Evolutionary conservation across 2,888 invertebrate species (phyloP), one percentile per base, ranked within the genome.

Genomic region (Epiperipatus broadwayi): DNA sequence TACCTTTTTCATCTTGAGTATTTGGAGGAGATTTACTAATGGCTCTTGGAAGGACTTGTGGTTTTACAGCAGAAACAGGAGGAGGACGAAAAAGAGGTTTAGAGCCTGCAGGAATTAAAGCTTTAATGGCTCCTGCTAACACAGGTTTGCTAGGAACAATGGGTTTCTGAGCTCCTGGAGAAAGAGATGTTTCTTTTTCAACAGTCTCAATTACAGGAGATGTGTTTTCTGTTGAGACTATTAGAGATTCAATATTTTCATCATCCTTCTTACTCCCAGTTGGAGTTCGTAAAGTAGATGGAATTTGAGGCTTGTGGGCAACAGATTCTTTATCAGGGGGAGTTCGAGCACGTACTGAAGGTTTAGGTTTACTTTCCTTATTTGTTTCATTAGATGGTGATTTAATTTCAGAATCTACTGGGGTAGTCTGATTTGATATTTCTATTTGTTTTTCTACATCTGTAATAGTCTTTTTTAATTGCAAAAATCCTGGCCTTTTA

Each of bases 301-400:
- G 40, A 27, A 7, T 39, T 31, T n/a, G 41, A 27, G 8, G 38
- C 37, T 7, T 42, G 27, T 5, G 44, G 41, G 14, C 43, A 35
- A 35, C 37, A 31, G 21, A 39, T 22, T 38, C n/a, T 44, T 44
- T 1, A 44, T 41, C 4, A 41, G 43, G n/a, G n/a, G n/a, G n/a
- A 43, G 44, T 36, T 44, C 43, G 18, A 39, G n/a, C 41, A 10
- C 43, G 44, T 12, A 44, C 39, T 19, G 39, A 40, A 16, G 44
- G 44, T 40, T 44, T 44, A n/a, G n/a, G n/a, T n/a, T n/a, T n/a
- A n/a, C n/a, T n/a, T n/a, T n/a, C n/a, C 7, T 29, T n/a, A 28
- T 40, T 40, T 32, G 22, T 37, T n/a, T 31, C 22, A 32, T 32
- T 39, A 16, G 39, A 39, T 21, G 36, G 37, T 27, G 41, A 29